A percentile compares a stretch with the other conserved stretches of the same genome.
Evolutionary conservation across 2,797 vertebrate species (phyloP).

Genomic region (Myripristis murdjan): DNA sequence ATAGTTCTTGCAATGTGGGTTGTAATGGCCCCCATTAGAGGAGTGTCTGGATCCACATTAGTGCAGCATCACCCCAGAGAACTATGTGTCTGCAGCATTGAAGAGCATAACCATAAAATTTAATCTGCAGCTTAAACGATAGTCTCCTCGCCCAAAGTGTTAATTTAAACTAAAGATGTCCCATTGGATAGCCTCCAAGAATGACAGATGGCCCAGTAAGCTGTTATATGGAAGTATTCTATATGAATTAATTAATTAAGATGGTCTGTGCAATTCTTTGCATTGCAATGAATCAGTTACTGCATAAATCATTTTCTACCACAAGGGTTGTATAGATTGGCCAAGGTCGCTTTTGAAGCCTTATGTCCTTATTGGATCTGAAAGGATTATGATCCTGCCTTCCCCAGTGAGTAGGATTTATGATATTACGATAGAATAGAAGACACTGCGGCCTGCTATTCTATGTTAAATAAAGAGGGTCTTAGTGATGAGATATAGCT

Average conservation of each 20-base stretch:
- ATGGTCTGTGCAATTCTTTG: conserved; percentile 18
- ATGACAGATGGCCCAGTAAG: conserved; percentile 40
- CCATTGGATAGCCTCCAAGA: conserved; percentile 55
- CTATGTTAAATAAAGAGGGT: conserved; percentile 12
- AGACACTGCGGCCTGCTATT: conserved; percentile 9
- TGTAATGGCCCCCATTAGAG: conserved; percentile 84
- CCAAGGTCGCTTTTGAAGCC: conserved; percentile 36
- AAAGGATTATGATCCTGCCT: conserved; percentile 28
- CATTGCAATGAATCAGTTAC: conserved; percentile 6
- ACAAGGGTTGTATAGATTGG: conserved; percentile 12
- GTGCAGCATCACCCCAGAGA: conserved; percentile 62
- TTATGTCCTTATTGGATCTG: conserved; percentile 29
- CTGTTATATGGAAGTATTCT: neutral
- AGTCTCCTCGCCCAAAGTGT: conserved; percentile 52
- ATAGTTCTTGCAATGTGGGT: conserved; percentile 80
- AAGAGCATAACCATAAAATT: conserved; percentile 71
- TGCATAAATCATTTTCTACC: conserved; percentile 25
- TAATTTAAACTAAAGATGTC: conserved; percentile 69
- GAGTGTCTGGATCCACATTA: conserved; percentile 78
- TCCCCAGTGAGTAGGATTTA: conserved; percentile 23
- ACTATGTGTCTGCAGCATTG: conserved; percentile 63
- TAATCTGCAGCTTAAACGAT: conserved; percentile 61
- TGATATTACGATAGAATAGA: neutral
- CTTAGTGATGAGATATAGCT: conserved; percentile 12
- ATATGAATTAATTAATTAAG: conserved; percentile 12